phyloP scores from a whole-genome alignment of 1,140 invertebrate genomes.

The Brachystomella parvula region DNA sequence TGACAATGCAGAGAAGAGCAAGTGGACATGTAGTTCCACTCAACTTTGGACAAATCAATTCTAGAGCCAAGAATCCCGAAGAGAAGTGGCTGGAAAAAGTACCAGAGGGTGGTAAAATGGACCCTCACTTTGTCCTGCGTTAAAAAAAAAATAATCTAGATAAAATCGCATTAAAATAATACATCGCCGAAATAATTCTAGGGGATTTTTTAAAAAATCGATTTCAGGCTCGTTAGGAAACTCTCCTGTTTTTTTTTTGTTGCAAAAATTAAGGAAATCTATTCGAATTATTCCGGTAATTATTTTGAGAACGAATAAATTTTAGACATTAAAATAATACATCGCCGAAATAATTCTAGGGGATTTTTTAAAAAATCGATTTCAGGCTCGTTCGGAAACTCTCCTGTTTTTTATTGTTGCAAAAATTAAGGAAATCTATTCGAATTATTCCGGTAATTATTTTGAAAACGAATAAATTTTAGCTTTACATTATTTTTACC shows the following conservation, averaged over 20 bases:
- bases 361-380: too few relatives aligned
- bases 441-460: conserved; percentile 4
- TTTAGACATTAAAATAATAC: not conserved
- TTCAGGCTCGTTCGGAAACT: too few relatives aligned
- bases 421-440: too few relatives aligned
- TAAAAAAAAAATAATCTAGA: not conserved
- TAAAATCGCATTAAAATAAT: not conserved
- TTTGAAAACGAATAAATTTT: not conserved
- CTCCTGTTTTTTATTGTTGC: too few relatives aligned
- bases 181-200: too few relatives aligned
- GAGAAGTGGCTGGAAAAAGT: conserved; percentile 31
- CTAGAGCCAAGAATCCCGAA: conserved; percentile 33
- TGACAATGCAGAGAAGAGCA: conserved; percentile 21
- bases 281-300: not conserved
- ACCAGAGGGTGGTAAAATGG: conserved; percentile 16
- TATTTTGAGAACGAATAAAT: conserved; percentile 1
- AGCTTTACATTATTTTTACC: conserved; percentile 26
- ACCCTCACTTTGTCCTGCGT: not conserved
- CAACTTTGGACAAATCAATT: conserved; percentile 22
- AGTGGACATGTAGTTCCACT: conserved; percentile 24
- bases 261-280: too few relatives aligned
- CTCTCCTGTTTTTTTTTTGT: too few relatives aligned
- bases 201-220: too few relatives aligned
- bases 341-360: too few relatives aligned
- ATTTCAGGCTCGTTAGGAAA: too few relatives aligned